Percentiles rank a stretch among this genome's conserved stretches.
Conservation (phyloP, 1,140 invertebrate genomes). For the Cotesia chilonis region DNA sequence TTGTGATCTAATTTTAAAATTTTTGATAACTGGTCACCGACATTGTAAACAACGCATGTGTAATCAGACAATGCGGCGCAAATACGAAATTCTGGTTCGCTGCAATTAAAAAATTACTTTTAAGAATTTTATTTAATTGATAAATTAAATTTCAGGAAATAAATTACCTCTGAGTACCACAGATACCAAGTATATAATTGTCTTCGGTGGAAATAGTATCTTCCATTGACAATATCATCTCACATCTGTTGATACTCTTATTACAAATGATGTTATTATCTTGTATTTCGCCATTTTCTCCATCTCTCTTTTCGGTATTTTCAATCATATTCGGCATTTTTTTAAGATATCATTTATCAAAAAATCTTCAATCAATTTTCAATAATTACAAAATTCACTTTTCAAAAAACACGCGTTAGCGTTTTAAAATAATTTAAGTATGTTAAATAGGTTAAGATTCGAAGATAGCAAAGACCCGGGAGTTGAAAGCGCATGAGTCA, state of each 20-base stretch:
- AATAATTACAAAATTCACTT: too few relatives aligned
- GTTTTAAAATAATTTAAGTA: too few relatives aligned
- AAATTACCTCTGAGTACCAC: slow-evolving; percentile 52
- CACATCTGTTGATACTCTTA: slow-evolving; percentile 33
- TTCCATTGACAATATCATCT: slow-evolving; percentile 41
- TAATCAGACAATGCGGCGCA: slow-evolving; percentile 56
- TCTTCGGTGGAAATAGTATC: slow-evolving; percentile 45
- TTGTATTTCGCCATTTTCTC: slow-evolving; percentile 38
- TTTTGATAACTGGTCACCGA: slow-evolving; percentile 55
- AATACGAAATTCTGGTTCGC: slow-evolving; percentile 57
- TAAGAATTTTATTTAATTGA: slow-evolving; percentile 26
- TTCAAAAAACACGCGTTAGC: too few relatives aligned
- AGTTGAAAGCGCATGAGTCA: too few relatives aligned
- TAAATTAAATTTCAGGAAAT: slow-evolving; percentile 25
- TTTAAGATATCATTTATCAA: too few relatives aligned
- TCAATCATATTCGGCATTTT: slow-evolving; percentile 51
- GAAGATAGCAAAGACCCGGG: too few relatives aligned
- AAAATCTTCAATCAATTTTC: too few relatives aligned
- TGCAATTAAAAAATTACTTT: slow-evolving; percentile 35
- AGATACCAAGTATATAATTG: slow-evolving; percentile 53
- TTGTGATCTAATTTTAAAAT: slow-evolving; percentile 59
- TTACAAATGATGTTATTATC: slow-evolving; percentile 29
- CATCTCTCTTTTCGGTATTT: slow-evolving; percentile 43
- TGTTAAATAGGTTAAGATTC: too few relatives aligned
- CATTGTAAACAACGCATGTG: slow-evolving; percentile 59